Conservation (phyloP, 37 sponge, comb jelly and placozoan species). For the Amphimedon queenslandica region DNA sequence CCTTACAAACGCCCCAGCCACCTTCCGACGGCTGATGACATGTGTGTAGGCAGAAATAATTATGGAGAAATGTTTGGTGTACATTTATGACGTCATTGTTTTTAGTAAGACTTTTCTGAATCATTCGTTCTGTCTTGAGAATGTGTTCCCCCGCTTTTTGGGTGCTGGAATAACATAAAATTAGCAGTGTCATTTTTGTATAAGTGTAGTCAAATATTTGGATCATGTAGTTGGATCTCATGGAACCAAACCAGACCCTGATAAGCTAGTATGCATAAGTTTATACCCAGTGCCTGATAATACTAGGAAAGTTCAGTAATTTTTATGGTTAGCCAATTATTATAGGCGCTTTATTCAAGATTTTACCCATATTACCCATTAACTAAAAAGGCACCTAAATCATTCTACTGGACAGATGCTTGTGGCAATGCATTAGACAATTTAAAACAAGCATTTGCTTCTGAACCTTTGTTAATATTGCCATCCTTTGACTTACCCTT, state of each 20-base stretch:
- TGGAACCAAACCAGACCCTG: too few species aligned
- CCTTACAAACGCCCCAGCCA: too few species aligned
- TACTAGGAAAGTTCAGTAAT: constrained; percentile 20
- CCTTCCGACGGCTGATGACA: too few species aligned
- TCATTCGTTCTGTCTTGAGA: constrained; percentile 1
- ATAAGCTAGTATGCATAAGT: neutral
- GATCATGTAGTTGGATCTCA: too few species aligned
- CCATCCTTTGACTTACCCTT: constrained; percentile 1
- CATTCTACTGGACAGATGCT: constrained; percentile 17
- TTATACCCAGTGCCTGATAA: constrained; percentile 16
- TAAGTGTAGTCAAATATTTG: too few species aligned
- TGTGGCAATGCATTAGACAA: constrained; percentile 26
- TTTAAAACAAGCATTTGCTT: constrained; percentile 11
- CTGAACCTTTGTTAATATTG: constrained; percentile 7
- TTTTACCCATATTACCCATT: constrained; percentile 18
- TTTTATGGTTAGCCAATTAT: constrained; percentile 4
- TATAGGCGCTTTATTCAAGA: constrained; percentile 12
- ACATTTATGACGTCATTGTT: constrained; percentile 23
- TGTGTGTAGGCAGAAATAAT: constrained; percentile 7
- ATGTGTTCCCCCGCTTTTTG: constrained; percentile 2
- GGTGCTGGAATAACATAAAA: constrained; percentile 13
- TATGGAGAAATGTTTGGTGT: constrained; percentile 7
- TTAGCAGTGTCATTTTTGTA: constrained; percentile 21
- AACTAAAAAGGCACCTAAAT: constrained; percentile 14
- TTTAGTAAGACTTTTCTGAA: constrained; percentile 11